Evolutionary conservation across 2,888 invertebrate genomes (phyloP), one percentile per base, ranked within the genome.

Genomic region (Tinea semifulvella): DNA sequence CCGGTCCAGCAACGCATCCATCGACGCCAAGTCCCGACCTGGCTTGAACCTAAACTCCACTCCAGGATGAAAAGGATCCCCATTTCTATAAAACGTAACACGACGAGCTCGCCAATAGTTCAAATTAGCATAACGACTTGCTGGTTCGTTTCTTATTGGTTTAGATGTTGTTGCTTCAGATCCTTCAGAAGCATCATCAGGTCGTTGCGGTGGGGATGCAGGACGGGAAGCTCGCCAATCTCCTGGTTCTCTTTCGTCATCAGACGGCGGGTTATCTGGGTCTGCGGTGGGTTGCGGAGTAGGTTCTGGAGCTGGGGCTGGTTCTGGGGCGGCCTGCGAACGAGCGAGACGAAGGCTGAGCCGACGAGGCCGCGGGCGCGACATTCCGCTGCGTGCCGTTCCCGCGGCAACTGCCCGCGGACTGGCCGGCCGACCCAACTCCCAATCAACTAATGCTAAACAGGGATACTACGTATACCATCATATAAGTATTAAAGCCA

Each of bases 1-100:
- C 62, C 94, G 89, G 62, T 94, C 94, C 56, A 95, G 81, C 35
- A 97, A 77, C 11, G 90, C 89, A 60, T 95, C 94, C 76, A 96
- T 73, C 10, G 90, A 92, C 31, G 89, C 89, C 57, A 96, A 89
- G 61, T 94, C 94, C 48, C 94, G 84, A 1, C 94, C 94, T 0
- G 94, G 93, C 51, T 93, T 92, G 62, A 96, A 94, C 27, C 85
- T 77, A 51, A 92, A 89, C 68, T 94, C 94, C 26, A 94, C 87
- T 0, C 96, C 95, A 11, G 92, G 93, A 62, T 91, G 94, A 63
- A 94, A 93, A 0, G 94, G 92, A 64, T 96, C 96, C 2, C 96
- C 96, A 83, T 96, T 97, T 64, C 93, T 88, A 76, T 92, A 96
- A 72, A 97, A 96, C 1, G 92, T 89, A 47, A 96, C 92, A 43